Evolutionary conservation across 1,140 invertebrate species (phyloP).

Genomic region (Drosophila prosaltans): DNA sequence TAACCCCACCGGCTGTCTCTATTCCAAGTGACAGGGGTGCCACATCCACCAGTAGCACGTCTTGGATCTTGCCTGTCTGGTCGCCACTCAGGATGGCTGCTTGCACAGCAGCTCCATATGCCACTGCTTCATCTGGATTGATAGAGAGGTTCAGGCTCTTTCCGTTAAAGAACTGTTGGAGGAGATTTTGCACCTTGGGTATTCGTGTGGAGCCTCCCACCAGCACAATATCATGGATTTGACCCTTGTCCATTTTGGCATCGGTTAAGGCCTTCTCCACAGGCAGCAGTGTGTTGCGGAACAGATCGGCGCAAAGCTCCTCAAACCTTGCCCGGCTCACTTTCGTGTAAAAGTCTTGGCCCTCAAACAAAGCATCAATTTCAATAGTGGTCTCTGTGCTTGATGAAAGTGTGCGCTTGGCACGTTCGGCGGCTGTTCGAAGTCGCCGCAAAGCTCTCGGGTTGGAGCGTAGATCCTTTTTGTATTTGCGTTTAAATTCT

Average conservation of each 20-base stretch:
- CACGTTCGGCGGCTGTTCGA: slow-evolving; percentile 89
- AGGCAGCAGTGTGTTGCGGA: slow-evolving; percentile 87
- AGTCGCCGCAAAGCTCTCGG: slow-evolving; percentile 90
- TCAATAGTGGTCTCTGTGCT: slow-evolving; percentile 89
- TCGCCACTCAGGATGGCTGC: slow-evolving; percentile 90
- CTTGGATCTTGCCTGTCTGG: slow-evolving; percentile 89
- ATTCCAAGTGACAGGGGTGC: slow-evolving; percentile 86
- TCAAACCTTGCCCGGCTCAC: slow-evolving; percentile 93
- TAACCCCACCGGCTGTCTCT: slow-evolving; percentile 86
- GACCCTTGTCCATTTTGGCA: slow-evolving; percentile 89
- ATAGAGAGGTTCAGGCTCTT: slow-evolving; percentile 88
- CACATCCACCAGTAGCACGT: slow-evolving; percentile 85
- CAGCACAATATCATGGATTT: slow-evolving; percentile 87
- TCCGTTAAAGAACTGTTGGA: slow-evolving; percentile 87
- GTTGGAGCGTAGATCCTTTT: slow-evolving; percentile 90
- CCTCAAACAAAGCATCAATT: slow-evolving; percentile 89
- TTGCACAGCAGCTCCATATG: slow-evolving; percentile 89
- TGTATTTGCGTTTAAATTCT: slow-evolving; percentile 93
- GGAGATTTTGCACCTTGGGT: slow-evolving; percentile 87
- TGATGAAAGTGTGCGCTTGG: slow-evolving; percentile 87
- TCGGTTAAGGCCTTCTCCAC: slow-evolving; percentile 90
- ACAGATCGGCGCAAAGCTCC: slow-evolving; percentile 93
- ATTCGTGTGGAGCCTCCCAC: slow-evolving; percentile 88
- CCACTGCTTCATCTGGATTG: slow-evolving; percentile 91
- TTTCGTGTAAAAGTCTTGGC: slow-evolving; percentile 93